Base-by-base conservation (phyloP, 2,113 vertebrate genomes). In the Plecotus auritus region DNA sequence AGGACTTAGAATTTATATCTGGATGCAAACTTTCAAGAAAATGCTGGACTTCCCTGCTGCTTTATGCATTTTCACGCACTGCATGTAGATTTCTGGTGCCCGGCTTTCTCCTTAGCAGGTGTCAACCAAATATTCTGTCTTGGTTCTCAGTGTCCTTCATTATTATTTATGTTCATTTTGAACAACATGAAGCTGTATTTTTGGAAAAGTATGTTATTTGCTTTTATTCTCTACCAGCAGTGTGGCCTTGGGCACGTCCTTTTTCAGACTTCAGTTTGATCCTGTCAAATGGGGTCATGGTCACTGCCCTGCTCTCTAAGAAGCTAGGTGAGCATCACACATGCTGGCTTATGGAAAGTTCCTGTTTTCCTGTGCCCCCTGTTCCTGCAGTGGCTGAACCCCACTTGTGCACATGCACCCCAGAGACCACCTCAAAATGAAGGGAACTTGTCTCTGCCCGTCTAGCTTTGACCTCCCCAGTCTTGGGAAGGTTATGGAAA, bases 231-330 rank as follows among this genome's bases (percentile, higher is more conserved):
- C 69, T 11, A 0, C 6, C 17, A 17, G 20, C 17, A 28, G 9
- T 4, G 67, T 37, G 76, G 54, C 42, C 49, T 20, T 11, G 9
- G 74, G 42, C 18, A 42, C 0, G 17, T 10, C 28, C 22, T 26
- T 4, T 14, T 18, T 28, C n/a, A 32, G 32, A 30, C 45, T 37
- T 49, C 14, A 16, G n/a, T 18, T 45, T 78, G 10, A 35, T 10
- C 80, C 35, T 2, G 2, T 20, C 1, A 0, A 1, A n/a, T 2
- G 54, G 45, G 32, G 2, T n/a, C 22, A 1, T 0, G 4, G 11
- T 26, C n/a, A 22, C 8, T 3, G 69, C 13, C n/a, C 32, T 40
- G 30, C 32, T 20, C 32, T 51, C n/a, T 78, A 23, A 4, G 80
- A 12, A 70, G 35, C 22, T 7, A 2, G 23, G 54, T 0, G 28